A percentile compares a stretch with the other conserved stretches of the same genome.
phyloP scores from a whole-genome alignment of 2,113 vertebrate genomes.

The Seriola quinqueradiata region DNA sequence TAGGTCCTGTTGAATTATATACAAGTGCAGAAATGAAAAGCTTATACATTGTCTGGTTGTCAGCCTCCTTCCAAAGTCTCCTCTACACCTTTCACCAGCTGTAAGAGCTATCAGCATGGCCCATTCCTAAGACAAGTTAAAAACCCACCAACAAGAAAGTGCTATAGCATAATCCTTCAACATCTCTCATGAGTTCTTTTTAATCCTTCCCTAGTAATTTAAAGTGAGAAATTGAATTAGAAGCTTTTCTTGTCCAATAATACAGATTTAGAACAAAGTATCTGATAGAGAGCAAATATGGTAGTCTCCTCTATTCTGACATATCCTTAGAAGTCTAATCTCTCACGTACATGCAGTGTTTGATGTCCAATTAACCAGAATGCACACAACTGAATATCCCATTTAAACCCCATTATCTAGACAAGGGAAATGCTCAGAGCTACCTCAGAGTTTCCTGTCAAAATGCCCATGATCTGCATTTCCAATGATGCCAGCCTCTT shows the following conservation, averaged over 20 bases:
- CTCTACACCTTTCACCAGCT: constrained; percentile 16
- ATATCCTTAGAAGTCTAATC: constrained; percentile 79
- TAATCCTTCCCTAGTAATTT: constrained; percentile 75
- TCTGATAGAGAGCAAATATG: constrained; percentile 75
- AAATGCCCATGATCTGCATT: constrained; percentile 70
- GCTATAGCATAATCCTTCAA: constrained; percentile 71
- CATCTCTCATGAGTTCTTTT: constrained; percentile 72
- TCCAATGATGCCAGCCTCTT: constrained; percentile 54
- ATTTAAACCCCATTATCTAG: constrained; percentile 75
- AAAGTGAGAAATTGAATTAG: constrained; percentile 81
- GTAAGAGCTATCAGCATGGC: constrained; percentile 20
- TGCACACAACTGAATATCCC: constrained; percentile 74
- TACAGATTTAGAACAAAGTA: constrained; percentile 77
- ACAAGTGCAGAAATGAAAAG: not conserved
- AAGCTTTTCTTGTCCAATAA: constrained; percentile 75
- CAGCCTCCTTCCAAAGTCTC: not conserved
- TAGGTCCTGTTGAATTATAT: not conserved
- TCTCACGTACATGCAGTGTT: constrained; percentile 71
- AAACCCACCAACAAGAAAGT: constrained; percentile 59
- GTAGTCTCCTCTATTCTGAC: constrained; percentile 70
- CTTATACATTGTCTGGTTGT: not conserved
- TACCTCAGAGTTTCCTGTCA: constrained; percentile 68
- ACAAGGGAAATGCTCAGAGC: constrained; percentile 64
- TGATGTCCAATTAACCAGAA: constrained; percentile 82
- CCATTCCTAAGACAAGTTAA: constrained; percentile 27